Percentiles rank a stretch among this genome's conserved stretches.
phyloP scores from a whole-genome alignment of 2,888 invertebrate genomes.

The Drosophila phalerata region DNA sequence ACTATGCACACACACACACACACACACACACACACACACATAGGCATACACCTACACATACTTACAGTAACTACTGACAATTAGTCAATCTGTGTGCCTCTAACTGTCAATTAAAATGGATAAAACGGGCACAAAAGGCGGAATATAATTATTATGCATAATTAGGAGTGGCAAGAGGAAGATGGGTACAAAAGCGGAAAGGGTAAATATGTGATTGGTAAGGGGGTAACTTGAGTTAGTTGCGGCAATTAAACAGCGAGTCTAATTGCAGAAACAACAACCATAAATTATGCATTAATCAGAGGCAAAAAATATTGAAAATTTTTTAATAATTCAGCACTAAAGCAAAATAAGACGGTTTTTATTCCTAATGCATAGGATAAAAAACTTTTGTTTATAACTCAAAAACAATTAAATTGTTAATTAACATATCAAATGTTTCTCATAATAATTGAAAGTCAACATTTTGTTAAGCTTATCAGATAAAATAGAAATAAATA shows the following conservation, averaged over 20 bases:
- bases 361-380: not conserved
- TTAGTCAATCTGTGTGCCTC: not conserved
- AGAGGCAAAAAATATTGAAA: not conserved
- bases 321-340: not conserved
- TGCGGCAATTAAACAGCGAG: not conserved
- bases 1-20: not conserved
- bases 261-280: not conserved
- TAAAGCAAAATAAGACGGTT: not conserved
- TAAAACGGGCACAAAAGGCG: conserved; percentile 2
- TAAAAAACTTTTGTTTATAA: not conserved
- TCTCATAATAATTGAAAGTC: conserved; percentile 1
- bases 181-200: too few species aligned
- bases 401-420: not conserved
- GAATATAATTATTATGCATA: conserved; percentile 3
- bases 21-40: conserved; percentile 8
- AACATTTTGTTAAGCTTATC: conserved; percentile 4
- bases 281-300: not conserved
- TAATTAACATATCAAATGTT: not conserved
- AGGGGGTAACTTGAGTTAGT: not conserved
- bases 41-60: not conserved
- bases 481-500: conserved; percentile 1
- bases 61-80: not conserved
- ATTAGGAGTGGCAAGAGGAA: not conserved
- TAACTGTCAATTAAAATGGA: conserved; percentile 15
- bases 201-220: too few species aligned